These are phyloP conservation scores for Oligia fasciuncula DNA, from an alignment of 2,888 invertebrate species.

Conservation along the genomic window DNA sequence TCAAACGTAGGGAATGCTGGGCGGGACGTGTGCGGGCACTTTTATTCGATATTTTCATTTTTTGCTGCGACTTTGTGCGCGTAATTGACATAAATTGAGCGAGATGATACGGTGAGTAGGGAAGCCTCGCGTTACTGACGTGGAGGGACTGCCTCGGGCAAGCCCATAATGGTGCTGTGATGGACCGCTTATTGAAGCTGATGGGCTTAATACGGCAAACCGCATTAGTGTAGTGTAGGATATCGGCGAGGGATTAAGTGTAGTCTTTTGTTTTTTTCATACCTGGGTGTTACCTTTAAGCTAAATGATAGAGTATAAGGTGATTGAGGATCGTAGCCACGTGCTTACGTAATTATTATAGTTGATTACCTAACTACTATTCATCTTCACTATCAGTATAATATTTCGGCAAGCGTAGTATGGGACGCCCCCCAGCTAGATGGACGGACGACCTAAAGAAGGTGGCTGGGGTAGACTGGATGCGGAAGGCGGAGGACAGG, in stretches of 20 bases:
- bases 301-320: neutral
- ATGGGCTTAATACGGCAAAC: slow-evolving; percentile 50
- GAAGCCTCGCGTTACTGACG: slow-evolving; percentile 22
- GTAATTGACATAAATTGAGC: slow-evolving; percentile 77
- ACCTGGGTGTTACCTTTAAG: neutral
- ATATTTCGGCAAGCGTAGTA: too few species aligned
- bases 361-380: neutral
- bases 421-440: too few species aligned
- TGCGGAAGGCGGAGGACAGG: too few species aligned
- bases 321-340: neutral
- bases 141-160: slow-evolving; percentile 48
- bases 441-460: too few species aligned
- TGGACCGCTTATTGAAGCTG: slow-evolving; percentile 58
- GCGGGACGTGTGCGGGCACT: slow-evolving; percentile 64
- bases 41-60: slow-evolving; percentile 72
- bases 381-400: neutral
- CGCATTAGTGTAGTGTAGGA: slow-evolving; percentile 30
- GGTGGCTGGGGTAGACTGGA: too few species aligned
- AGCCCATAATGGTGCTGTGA: slow-evolving; percentile 51
- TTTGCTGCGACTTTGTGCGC: slow-evolving; percentile 62
- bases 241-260: slow-evolving; percentile 17
- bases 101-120: slow-evolving; percentile 64
- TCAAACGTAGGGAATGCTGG: slow-evolving; percentile 60
- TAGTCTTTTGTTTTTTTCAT: slow-evolving; percentile 30
- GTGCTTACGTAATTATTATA: neutral